Conservation (phyloP, 2,888 invertebrate species). For the Nomada lathburiana region DNA sequence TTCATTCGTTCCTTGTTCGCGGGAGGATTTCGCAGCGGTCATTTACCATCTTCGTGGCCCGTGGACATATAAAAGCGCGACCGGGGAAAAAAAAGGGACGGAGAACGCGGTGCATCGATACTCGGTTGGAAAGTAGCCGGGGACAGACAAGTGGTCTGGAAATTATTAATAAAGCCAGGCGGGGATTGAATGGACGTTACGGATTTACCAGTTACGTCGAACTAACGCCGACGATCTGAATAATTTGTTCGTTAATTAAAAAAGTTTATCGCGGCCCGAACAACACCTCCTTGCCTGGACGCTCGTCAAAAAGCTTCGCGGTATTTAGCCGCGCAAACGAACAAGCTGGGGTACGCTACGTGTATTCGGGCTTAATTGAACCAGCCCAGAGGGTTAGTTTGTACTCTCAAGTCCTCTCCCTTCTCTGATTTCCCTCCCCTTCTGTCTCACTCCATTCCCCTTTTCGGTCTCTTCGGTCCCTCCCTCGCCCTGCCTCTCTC, state of each 20-base stretch:
- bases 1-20: neutral
- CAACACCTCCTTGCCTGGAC: constrained; percentile 63
- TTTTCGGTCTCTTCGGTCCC: constrained; percentile 40
- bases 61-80: neutral
- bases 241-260: constrained; percentile 68
- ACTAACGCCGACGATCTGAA: constrained; percentile 47
- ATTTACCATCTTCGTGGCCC: neutral
- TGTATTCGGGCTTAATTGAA: constrained; percentile 70
- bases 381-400: constrained; percentile 66
- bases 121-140: neutral
- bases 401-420: constrained; percentile 53
- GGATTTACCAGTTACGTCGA: constrained; percentile 43
- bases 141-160: constrained; percentile 54
- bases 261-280: constrained; percentile 57
- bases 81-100: neutral
- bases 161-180: constrained; percentile 47
- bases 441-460: neutral
- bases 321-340: constrained; percentile 57
- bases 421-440: constrained; percentile 7
- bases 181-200: constrained; percentile 37
- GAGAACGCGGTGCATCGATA: constrained; percentile 5
- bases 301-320: constrained; percentile 53
- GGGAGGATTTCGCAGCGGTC: neutral
- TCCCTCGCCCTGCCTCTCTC: neutral
- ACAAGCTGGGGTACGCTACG: constrained; percentile 36